Base-by-base conservation (phyloP, 2,888 invertebrate species). In the Spilosoma lubricipeda region DNA sequence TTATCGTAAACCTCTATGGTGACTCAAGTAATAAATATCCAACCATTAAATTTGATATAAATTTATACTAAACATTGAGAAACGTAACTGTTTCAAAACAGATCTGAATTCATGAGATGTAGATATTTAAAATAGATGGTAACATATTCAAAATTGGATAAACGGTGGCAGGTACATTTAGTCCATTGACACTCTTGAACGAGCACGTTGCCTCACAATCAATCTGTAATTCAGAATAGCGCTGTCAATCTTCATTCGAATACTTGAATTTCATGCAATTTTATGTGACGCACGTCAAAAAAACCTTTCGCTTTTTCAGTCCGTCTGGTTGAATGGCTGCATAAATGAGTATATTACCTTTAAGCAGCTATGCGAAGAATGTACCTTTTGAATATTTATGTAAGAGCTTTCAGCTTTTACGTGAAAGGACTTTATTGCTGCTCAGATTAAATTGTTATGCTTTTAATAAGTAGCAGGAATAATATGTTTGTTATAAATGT, bases 41-140 rank as follows among this genome's bases (percentile, higher is more conserved):
- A 65, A 36, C 33, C 18, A 23, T n/a, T 11, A 27, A 9, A 20
- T 13, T 66, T 39, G 13, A 66, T 1, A 66, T 1, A 66, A 66
- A 39, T 11, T 56, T 23, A 67, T 7, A 15, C 30, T 2, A 67
- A 52, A 75, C 27, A 59, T 59, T 59, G 59, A 59, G 27, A 13
- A 13, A 59, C 4, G 5, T 15, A 59, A 59, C 27, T 27, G n/a
- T 59, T 59, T 27, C 59, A 70, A 68, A 65, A 56, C 64, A 74
- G 52, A 74, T 74, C 67, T 11, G 59, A 59, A 77, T 80, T 74
- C 64, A 82, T 81, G 67, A 78, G 72, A 82, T 80, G 70, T 71
- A 77, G 56, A 65, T 80, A 78, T 82, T 78, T 72, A 77, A 78
- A 80, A 68, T 66, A 73, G 36, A 78, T 82, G 80, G 48, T 75